Percentiles rank a stretch among this genome's conserved stretches.
Conservation (phyloP, 1,140 invertebrate species). For the Caerostris darwini region DNA sequence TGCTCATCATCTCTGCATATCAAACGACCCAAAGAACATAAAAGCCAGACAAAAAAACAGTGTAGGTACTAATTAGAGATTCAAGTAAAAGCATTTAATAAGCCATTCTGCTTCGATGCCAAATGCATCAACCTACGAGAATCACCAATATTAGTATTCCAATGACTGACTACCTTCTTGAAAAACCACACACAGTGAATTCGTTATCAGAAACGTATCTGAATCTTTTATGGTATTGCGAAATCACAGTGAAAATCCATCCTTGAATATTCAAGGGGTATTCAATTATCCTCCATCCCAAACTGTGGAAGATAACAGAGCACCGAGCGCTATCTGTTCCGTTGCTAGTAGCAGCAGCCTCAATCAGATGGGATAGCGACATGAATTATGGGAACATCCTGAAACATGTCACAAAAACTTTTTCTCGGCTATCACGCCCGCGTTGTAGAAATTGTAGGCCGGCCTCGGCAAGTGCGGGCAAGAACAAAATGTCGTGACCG, state of each 20-base stretch:
- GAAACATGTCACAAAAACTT: constrained; percentile 52
- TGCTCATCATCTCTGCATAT: too few species aligned
- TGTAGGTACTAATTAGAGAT: neutral
- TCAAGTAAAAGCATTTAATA: constrained; percentile 3
- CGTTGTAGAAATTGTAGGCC: neutral
- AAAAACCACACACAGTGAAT: neutral
- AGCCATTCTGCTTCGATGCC: neutral
- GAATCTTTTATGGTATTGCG: neutral
- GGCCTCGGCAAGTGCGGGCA: neutral
- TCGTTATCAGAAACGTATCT: neutral
- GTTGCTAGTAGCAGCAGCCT: neutral
- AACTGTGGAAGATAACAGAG: neutral
- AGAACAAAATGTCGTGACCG: constrained; percentile 25
- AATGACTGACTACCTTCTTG: neutral
- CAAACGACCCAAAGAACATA: too few species aligned
- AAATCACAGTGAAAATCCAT: neutral
- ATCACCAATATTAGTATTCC: neutral
- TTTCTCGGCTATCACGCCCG: constrained; percentile 21
- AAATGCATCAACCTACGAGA: neutral
- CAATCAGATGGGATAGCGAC: constrained; percentile 52
- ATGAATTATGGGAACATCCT: constrained; percentile 68
- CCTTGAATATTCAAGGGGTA: neutral
- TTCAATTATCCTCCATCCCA: neutral
- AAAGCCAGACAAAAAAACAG: neutral
- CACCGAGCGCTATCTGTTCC: neutral